Base-by-base conservation (phyloP, 1,140 invertebrate genomes). In the Cotesia vestalis region DNA sequence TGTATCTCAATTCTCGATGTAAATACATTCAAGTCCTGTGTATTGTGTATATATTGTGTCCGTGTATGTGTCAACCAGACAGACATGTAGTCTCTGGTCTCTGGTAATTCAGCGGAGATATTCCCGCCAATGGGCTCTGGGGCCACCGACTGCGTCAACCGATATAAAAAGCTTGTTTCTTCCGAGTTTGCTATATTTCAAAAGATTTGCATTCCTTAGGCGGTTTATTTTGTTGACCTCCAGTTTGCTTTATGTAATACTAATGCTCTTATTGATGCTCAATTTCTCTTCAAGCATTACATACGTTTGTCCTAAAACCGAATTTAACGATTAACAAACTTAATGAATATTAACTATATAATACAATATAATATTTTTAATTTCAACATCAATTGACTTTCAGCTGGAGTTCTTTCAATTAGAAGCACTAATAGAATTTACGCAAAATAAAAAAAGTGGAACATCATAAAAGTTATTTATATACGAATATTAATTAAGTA, bases 81-180 rank as follows among this genome's bases (percentile, higher is more conserved):
- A 67, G 59, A 73, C 66, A 71, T 70, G 55, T 51, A 59, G 52
- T 52, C 71, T 74, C 78, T 72, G 55, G 71, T 71, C 71, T 72
- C 75, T 75, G 80, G 77, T 82, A 80, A 83, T 83, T 84, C 78
- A 72, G 73, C 57, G 69, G 75, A 73, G 73, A 78, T 72, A 71
- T 78, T 78, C 71, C 74, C 73, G 69, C 73, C 70, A 75, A 75
- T 66, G 67, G 64, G 38, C 64, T 55, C 67, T 60, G 66, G 70
- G 73, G 69, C 51, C 64, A 64, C 60, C 61, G 68, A 57, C 64
- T 71, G 68, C 52, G 14, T 36, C 73, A 74, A 52, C 63, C 74
- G 67, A 76, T 78, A 79, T 77, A 78, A 77, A 73, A 55, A 69
- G 73, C 67, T 73, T 64, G 40, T 68, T 71, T 61, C 63, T 63